Conservation (phyloP, 2,888 invertebrate genomes). For the Acronicta alni region DNA sequence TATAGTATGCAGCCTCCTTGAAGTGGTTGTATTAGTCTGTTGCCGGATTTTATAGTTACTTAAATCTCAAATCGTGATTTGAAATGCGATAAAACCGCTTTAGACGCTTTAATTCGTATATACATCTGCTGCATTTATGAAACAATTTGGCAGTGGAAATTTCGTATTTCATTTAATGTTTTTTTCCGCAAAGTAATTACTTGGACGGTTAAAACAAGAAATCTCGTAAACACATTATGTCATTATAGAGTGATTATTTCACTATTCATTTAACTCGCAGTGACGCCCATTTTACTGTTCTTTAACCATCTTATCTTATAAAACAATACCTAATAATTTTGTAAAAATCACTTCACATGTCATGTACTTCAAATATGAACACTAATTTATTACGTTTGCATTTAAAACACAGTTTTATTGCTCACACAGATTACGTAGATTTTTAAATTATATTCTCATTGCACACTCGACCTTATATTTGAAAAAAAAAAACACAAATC, state of each 20-base stretch:
- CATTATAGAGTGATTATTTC: constrained; percentile 37
- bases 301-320: constrained; percentile 25
- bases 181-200: neutral
- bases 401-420: neutral
- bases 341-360: constrained; percentile 23
- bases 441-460: neutral
- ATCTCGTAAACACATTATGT: constrained; percentile 10
- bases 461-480: no score
- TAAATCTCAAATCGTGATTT: constrained; percentile 14
- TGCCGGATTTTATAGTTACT: neutral
- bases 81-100: constrained; percentile 2
- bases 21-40: constrained; percentile 15
- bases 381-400: constrained; percentile 2
- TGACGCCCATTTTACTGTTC: constrained; percentile 27
- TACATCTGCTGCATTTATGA: neutral
- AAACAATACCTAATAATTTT: constrained; percentile 30
- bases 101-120: neutral
- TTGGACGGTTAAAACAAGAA: constrained; percentile 11
- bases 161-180: neutral
- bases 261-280: constrained; percentile 34
- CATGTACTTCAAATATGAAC: neutral
- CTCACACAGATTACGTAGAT: neutral
- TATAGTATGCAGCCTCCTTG: neutral
- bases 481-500: constrained; percentile 15
- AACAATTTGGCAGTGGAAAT: neutral